Base-by-base conservation (phyloP, 2,888 invertebrate genomes). In the Drosophila borealis region DNA sequence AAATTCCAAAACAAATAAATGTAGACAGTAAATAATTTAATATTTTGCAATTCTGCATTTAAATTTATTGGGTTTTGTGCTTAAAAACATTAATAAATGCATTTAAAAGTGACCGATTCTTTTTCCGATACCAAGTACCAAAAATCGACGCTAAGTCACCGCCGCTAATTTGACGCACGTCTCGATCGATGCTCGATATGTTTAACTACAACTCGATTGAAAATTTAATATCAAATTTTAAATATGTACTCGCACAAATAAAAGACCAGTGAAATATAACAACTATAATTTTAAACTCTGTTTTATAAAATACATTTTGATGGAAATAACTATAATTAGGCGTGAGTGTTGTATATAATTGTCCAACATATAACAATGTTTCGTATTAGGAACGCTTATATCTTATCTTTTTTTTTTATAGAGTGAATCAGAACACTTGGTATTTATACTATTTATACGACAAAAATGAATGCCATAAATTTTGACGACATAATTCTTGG, bases 381-480 rank as follows among this genome's bases (percentile, higher is more conserved):
- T 10, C 4, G 6, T 6, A 3, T 19, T 3, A 3, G 19, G 1
- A 17, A 17, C 19, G 29, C 10, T 4, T 11, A 14, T 1, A 5
- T 6, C 44, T 55, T 55, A 54, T 54, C 54, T 10, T 13, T 19
- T 8, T 19, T 10, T 10, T 13, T 8, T 5, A 4, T 5, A 11
- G 2, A 13, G 41, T 42, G 29, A 42, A 3, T 29, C 29, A 33
- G 14, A 33, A 9, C 10, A 46, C 9, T 46, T 29, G 1, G 1
- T 1, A 2, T 8, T 4, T 3, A 17, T 14, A 8, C 6, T 17
- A 19, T 3, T 3, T 17, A 4, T 10, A 2, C 3, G 4, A 10
- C 1, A 4, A 17, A 4, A 42, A 73, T 65, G 66, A 39, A 64
- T 56, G 44, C 78, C 3, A 77, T 74, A 1, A 33, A 37, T 14